Base-by-base conservation (phyloP, 1,140 invertebrate species). In the Achroia grisella region DNA sequence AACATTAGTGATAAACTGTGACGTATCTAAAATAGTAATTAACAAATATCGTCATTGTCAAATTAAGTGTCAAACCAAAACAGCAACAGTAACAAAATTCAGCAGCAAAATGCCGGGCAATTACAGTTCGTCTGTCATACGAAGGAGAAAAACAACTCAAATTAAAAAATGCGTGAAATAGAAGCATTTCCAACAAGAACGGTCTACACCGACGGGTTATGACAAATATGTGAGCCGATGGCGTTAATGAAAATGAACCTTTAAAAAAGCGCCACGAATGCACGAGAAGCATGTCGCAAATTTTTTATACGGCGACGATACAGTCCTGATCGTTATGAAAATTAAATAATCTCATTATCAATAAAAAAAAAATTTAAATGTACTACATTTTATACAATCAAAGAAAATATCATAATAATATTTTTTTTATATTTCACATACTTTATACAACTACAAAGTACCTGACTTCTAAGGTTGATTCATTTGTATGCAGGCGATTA, bases 201-300 rank as follows among this genome's bases (percentile, higher is more conserved):
- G 59, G 52, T 47, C 40, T 40, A 48, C 55, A 62, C 32, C 52
- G 52, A 70, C 68, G 60, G 66, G 80, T 81, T 84, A 81, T 81
- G 80, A 84, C 80, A 84, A 81, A 79, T 80, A 81, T 80, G 77
- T 80, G 75, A 84, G 67, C 69, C 72, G 76, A 76, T 78, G 70
- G 62, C 59, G 80, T 70, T 84, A 81, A 84, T 84, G 74, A 84
- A 83, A 84, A 74, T 68, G 70, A 68, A 73, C 71, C 71, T 79
- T 79, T 68, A 56, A 62, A 67, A 73, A 76, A 50, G 63, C 49
- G 51, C 44, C 31, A 42, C 6, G 17, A 23, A 23, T 23, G 17
- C 17, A 23, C 2, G 17, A 23, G 17, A 23, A 23, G 6, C 17
- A 23, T 23, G 17, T 6, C 47, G 54, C 44, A 51, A 56, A 62